Percentiles rank a stretch among this genome's conserved stretches.
phyloP scores from a whole-genome alignment of 1,140 invertebrate genomes.

The Gerris buenoi region DNA sequence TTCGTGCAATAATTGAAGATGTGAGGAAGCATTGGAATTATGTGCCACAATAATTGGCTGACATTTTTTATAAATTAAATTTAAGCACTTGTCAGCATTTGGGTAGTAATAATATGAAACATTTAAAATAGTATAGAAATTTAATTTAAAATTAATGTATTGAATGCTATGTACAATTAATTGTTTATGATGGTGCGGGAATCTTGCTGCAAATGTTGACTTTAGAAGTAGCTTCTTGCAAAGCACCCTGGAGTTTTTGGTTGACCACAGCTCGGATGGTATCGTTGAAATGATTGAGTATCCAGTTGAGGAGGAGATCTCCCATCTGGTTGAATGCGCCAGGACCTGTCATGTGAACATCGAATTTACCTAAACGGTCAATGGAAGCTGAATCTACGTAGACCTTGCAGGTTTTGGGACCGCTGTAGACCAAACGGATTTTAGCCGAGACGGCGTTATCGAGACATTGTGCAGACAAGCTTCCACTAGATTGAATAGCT shows the following conservation, averaged over 20 bases:
- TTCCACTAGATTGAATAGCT: constrained; percentile 8
- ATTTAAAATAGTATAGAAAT: no score
- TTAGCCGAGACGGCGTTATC: constrained; percentile 6
- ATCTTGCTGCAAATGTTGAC: constrained; percentile 6
- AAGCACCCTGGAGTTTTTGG: neutral
- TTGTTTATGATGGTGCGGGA: neutral
- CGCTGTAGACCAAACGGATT: constrained; percentile 4
- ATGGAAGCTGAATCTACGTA: constrained; percentile 3
- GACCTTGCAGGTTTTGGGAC: constrained; percentile 4
- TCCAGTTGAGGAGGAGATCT: constrained; percentile 10
- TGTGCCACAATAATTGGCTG: no score
- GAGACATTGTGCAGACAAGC: constrained; percentile 2
- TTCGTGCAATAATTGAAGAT: no score
- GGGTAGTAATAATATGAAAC: no score
- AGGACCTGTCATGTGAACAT: constrained; percentile 11
- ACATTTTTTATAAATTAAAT: no score
- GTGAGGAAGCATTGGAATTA: no score
- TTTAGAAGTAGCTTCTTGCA: constrained; percentile 8
- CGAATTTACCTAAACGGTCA: constrained; percentile 3
- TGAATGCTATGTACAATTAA: neutral
- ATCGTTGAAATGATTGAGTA: constrained; percentile 14
- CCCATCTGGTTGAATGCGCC: constrained; percentile 9
- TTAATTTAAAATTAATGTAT: neutral
- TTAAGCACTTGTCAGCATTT: no score
- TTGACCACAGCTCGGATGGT: constrained; percentile 10